Evolutionary conservation across 64 coral and sea anemone genomes (phyloP).

Genomic region (Montipora foliosa): DNA sequence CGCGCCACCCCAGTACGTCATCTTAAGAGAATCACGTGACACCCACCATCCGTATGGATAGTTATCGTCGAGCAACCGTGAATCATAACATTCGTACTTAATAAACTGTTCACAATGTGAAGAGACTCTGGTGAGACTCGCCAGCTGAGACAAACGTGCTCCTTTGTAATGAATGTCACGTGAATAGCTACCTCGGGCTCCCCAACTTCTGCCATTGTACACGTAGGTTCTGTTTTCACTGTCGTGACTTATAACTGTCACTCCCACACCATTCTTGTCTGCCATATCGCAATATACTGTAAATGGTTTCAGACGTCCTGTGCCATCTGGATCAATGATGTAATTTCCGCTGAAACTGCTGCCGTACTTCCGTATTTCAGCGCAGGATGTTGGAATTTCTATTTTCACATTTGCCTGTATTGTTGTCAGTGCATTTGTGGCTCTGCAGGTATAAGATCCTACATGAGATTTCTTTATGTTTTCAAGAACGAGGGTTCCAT

Average conservation of each 20-base stretch:
- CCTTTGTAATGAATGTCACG: not conserved
- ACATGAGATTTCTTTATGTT: too few relatives aligned
- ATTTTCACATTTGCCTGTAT: too few relatives aligned
- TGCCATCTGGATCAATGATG: not conserved
- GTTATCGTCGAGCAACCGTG: not conserved
- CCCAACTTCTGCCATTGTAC: not conserved
- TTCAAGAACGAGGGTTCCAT: too few relatives aligned
- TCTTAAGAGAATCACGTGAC: not conserved
- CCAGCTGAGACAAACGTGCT: not conserved
- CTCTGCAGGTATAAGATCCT: too few relatives aligned
- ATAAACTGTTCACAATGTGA: not conserved
- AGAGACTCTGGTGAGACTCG: not conserved
- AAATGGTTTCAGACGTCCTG: not conserved
- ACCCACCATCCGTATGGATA: not conserved
- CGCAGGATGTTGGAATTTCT: too few relatives aligned
- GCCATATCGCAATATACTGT: not conserved
- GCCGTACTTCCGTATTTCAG: too few relatives aligned
- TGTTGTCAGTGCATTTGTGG: too few relatives aligned
- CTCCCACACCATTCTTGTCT: not conserved
- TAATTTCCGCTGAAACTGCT: not conserved
- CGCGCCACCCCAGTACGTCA: not conserved
- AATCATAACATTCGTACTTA: not conserved
- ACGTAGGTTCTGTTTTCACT: not conserved
- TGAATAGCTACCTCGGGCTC: not conserved
- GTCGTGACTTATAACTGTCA: not conserved